Base-by-base conservation (phyloP, 2,797 vertebrate species). In the Crossoptilon crossoptilon region DNA sequence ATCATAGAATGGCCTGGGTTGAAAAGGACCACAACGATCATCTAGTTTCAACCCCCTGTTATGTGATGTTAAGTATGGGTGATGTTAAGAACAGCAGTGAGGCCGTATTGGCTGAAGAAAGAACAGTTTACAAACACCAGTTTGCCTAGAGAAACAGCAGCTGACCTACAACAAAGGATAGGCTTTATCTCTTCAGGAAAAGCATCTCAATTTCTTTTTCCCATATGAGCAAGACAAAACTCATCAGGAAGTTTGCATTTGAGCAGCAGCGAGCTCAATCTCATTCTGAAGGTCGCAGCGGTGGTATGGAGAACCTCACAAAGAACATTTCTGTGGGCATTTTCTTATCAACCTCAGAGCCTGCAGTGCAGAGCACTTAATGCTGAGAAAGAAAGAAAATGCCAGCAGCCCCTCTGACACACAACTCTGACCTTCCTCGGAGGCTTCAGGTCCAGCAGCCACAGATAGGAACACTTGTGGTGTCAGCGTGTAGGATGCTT, bases 81-180 rank as follows among this genome's bases (percentile, higher is more conserved):
- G 29, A 59, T 15, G 44, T 6, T 0, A 39, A 39, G 46, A 10
- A 12, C 4, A 14, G 64, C 16, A 37, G 11, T 0, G 1, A 69
- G 39, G 37, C 70, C 81, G 17, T 6, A 5, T 13, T 55, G 8
- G 22, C 22, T 27, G 69, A 33, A 43, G 22, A 14, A 17, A 69
- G 24, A 33, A 9, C 0, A 17, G 33, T 31, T 74, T 29, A 60
- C 48, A 29, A 33, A 1, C 4, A 4, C 16, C 72, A 33, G 26
- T 27, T 70, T 62, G 39, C n/a, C 26, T 27, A 27, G 21, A 48
- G 51, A 33, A 69, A 31, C 27, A 16, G 14, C 0, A 63, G 26
- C 23, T 82, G 27, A 87, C 64, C 26, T 66, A n/a, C 16, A 68
- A 27, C 8, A 69, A 49, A 84, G 75, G 23, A 14, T 0, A 62